phyloP scores from a whole-genome alignment of 2,888 invertebrate genomes.

The Dermolepida albohirtum region DNA sequence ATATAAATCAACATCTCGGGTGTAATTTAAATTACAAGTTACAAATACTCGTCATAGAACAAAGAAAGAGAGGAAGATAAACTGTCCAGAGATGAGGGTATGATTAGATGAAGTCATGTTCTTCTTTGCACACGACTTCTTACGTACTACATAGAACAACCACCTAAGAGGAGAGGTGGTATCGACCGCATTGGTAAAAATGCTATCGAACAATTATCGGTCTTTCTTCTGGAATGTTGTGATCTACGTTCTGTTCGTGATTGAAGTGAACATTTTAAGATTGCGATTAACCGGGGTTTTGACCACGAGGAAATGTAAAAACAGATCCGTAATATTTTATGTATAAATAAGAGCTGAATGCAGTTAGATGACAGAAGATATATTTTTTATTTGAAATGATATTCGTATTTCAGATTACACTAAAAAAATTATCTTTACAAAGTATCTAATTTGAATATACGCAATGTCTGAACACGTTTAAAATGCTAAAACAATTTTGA shows the following conservation, averaged over 20 bases:
- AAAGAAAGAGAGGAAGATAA: constrained; percentile 30
- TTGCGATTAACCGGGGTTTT: neutral
- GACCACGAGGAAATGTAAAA: too few species aligned
- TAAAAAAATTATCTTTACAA: too few species aligned
- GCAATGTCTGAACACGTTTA: too few species aligned
- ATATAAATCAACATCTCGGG: constrained; percentile 38
- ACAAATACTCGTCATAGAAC: constrained; percentile 3
- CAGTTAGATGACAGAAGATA: too few species aligned
- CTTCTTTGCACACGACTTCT: constrained; percentile 37
- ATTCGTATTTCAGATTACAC: too few species aligned
- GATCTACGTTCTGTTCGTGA: constrained; percentile 14
- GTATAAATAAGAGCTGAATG: too few species aligned
- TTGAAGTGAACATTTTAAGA: constrained; percentile 23
- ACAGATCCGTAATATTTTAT: too few species aligned
- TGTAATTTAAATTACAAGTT: constrained; percentile 41
- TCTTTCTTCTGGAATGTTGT: constrained; percentile 1
- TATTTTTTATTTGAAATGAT: too few species aligned
- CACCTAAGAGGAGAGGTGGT: constrained; percentile 9
- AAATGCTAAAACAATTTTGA: too few species aligned
- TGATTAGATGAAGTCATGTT: constrained; percentile 43
- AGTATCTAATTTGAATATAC: too few species aligned
- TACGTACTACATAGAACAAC: constrained; percentile 5
- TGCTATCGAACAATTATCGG: constrained; percentile 41
- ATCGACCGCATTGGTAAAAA: constrained; percentile 19
- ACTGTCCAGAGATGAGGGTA: constrained; percentile 34